Conservation (phyloP, 2,113 vertebrate genomes). For the Echinops telfairi region DNA sequence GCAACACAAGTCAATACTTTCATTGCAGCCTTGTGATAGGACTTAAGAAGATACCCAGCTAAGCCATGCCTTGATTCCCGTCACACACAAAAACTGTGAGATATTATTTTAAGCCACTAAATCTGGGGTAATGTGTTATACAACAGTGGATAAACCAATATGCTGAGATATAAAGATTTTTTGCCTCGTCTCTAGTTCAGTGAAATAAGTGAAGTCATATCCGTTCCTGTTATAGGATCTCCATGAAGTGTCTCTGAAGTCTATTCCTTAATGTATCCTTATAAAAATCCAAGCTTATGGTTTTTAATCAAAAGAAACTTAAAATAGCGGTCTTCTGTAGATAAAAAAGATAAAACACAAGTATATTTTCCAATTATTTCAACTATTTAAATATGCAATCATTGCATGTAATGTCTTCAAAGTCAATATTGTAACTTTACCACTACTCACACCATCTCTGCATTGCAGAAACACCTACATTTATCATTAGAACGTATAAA, state of each 20-base stretch:
- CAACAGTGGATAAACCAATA: not conserved
- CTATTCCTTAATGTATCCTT: not conserved
- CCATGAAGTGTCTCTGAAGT: not conserved
- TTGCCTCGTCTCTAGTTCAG: not conserved
- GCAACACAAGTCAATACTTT: not conserved
- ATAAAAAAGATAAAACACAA: conserved; percentile 8
- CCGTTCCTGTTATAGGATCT: conserved; percentile 30
- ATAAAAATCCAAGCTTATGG: not conserved
- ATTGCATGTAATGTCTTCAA: not conserved
- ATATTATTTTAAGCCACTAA: not conserved
- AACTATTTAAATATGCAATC: conserved; percentile 9
- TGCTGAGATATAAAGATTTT: not conserved
- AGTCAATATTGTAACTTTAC: not conserved
- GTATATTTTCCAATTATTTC: not conserved
- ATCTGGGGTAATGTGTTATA: not conserved
- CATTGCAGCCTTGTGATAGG: not conserved
- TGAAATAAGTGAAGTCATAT: not conserved
- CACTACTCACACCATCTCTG: not conserved
- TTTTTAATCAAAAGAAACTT: conserved; percentile 37
- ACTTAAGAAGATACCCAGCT: not conserved
- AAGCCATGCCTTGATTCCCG: not conserved
- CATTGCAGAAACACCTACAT: not conserved
- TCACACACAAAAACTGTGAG: not conserved
- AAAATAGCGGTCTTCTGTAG: not conserved
- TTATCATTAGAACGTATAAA: conserved; percentile 31